Evolutionary conservation across 2,888 invertebrate genomes (phyloP).

Genomic region (Erebia epiphron): DNA sequence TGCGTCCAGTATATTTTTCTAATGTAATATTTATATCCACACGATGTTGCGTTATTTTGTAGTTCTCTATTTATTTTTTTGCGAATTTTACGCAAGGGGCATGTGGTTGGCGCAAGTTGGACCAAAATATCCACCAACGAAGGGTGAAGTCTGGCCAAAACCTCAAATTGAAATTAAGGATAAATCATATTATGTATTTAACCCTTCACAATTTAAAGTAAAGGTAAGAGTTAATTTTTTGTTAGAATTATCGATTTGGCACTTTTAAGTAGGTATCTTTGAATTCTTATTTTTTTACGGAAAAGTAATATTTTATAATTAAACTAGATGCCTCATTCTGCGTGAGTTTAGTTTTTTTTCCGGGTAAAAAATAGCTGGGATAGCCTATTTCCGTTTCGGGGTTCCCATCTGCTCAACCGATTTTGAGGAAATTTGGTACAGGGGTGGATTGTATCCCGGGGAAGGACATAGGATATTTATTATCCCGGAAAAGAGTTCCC

Average conservation of each 20-base stretch:
- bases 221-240: constrained; percentile 58
- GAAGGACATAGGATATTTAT: no score
- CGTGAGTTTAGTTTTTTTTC: no score
- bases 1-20: not conserved
- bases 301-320: no score
- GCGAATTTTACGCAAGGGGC: constrained; percentile 18
- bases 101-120: constrained; percentile 64
- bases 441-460: no score
- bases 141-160: constrained; percentile 87
- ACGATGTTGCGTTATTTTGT: constrained; percentile 29
- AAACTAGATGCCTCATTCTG: no score
- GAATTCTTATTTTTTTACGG: no score
- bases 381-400: no score
- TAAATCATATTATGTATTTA: constrained; percentile 66
- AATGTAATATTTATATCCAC: not conserved
- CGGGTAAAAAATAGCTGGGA: no score
- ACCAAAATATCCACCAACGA: constrained; percentile 78
- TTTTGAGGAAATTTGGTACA: no score
- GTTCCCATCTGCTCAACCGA: no score
- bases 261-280: not conserved
- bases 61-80: constrained; percentile 21
- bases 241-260: constrained; percentile 34
- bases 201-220: constrained; percentile 75
- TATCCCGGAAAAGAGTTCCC: no score
- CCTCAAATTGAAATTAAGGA: constrained; percentile 79